Percentiles rank a stretch among this genome's conserved stretches.
Evolutionary conservation across 2,113 vertebrate species (phyloP).

Genomic region (Scolopax mira): DNA sequence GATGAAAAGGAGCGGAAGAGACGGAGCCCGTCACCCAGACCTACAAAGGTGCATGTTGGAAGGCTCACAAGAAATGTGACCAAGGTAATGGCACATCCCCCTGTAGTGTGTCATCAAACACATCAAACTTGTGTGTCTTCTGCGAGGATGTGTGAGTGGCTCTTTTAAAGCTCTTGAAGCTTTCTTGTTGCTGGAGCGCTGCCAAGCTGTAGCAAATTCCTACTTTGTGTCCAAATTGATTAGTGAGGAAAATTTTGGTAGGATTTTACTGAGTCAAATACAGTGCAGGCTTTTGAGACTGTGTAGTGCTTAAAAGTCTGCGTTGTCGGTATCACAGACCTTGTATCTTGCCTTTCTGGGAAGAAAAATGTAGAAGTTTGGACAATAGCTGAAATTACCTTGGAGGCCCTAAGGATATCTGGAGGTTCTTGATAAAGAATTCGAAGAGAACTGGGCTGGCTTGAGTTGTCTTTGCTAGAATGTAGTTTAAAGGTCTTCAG

Average conservation of each 20-base stretch:
- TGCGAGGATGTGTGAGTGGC: rapidly evolving
- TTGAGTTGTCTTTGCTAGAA: background rate
- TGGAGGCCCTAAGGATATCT: background rate
- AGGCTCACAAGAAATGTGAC: slow-evolving; percentile 95
- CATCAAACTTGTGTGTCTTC: background rate
- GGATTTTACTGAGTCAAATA: background rate
- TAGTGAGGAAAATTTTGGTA: background rate
- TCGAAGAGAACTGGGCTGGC: background rate
- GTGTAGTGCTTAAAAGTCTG: background rate
- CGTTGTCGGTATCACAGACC: background rate
- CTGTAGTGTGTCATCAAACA: too few relatives aligned
- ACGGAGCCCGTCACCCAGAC: slow-evolving; percentile 91
- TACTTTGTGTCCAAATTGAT: background rate
- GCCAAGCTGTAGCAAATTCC: background rate
- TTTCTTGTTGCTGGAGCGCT: background rate
- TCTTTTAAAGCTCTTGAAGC: background rate
- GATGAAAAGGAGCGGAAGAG: slow-evolving; percentile 95
- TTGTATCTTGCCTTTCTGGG: background rate
- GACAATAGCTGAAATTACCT: background rate
- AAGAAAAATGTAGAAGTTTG: background rate
- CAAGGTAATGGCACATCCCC: slow-evolving; percentile 75
- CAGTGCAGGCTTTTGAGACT: background rate
- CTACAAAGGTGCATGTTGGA: slow-evolving; percentile 94
- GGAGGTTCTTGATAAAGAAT: background rate
- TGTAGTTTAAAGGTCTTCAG: background rate